These are phyloP conservation scores for Neodiprion lecontei DNA, from an alignment of 1,140 invertebrate species.

Conservation along the genomic window DNA sequence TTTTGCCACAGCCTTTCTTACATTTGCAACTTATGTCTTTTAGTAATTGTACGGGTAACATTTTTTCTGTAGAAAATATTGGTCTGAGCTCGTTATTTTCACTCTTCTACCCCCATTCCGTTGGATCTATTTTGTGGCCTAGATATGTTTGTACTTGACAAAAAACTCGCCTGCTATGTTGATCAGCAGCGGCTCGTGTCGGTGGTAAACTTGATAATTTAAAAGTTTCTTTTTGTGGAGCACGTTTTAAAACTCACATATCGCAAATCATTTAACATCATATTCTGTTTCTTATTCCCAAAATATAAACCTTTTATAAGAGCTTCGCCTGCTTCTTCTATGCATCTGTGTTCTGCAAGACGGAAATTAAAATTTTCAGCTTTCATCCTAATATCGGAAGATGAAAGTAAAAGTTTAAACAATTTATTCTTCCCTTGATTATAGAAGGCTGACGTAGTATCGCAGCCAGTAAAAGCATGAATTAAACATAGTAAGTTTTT, in stretches of 20 bases:
- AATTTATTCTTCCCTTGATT: background rate
- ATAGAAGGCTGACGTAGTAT: background rate
- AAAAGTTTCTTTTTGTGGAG: conserved; percentile 25
- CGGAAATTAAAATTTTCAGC: no score
- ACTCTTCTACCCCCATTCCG: conserved; percentile 23
- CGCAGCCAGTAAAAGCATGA: conserved; percentile 24
- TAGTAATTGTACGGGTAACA: conserved; percentile 18
- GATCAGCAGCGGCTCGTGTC: conserved; percentile 19
- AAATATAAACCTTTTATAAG: background rate
- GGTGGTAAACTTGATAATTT: conserved; percentile 27
- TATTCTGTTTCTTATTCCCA: background rate
- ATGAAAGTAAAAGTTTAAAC: background rate
- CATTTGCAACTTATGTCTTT: conserved; percentile 23
- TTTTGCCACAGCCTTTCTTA: conserved; percentile 1
- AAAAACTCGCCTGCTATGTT: conserved; percentile 25
- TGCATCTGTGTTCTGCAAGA: no score
- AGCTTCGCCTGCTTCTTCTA: background rate
- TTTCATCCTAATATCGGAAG: no score
- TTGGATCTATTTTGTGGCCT: conserved; percentile 14
- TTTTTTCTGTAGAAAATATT: background rate
- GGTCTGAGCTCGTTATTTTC: background rate
- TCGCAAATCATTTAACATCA: background rate
- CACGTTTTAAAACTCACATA: background rate
- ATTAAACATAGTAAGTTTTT: conserved; percentile 15
- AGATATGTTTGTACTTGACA: conserved; percentile 21